These are phyloP conservation scores for Drosophila rellima DNA, from an alignment of 2,888 invertebrate species.

Conservation along the genomic window DNA sequence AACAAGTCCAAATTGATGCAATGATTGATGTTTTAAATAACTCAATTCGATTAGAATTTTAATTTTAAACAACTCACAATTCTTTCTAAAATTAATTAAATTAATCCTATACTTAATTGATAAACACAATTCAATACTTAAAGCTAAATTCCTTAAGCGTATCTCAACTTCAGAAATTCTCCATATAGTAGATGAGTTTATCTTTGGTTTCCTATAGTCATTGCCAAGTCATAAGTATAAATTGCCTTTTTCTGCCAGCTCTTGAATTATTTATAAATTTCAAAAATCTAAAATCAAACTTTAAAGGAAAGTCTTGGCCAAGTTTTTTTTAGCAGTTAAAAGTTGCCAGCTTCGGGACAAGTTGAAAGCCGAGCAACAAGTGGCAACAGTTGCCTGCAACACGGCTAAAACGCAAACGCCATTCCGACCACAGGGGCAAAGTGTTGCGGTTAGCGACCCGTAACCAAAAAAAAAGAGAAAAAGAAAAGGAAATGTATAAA, in stretches of 20 bases:
- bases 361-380: slow-evolving; percentile 62
- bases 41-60: background rate
- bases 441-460: slow-evolving; percentile 50
- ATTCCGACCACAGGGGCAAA: slow-evolving; percentile 12
- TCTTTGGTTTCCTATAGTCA: background rate
- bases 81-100: background rate
- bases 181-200: background rate
- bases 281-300: slow-evolving; percentile 41
- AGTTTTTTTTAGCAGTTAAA: slow-evolving; percentile 3
- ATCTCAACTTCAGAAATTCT: background rate
- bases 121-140: background rate
- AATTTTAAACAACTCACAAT: background rate
- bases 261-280: slow-evolving; percentile 66
- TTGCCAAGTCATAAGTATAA: slow-evolving; percentile 19
- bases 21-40: background rate
- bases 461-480: slow-evolving; percentile 6
- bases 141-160: background rate
- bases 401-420: slow-evolving; percentile 1
- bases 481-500: slow-evolving; percentile 3
- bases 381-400: slow-evolving; percentile 51
- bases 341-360: slow-evolving; percentile 26
- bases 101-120: background rate
- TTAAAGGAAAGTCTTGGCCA: slow-evolving; percentile 24
- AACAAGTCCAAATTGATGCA: background rate
- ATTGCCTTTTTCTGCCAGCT: slow-evolving; percentile 36